A percentile compares a stretch with the other conserved stretches of the same genome.
Conservation (phyloP, 2,113 vertebrate genomes). For the Tauraco erythrolophus region DNA sequence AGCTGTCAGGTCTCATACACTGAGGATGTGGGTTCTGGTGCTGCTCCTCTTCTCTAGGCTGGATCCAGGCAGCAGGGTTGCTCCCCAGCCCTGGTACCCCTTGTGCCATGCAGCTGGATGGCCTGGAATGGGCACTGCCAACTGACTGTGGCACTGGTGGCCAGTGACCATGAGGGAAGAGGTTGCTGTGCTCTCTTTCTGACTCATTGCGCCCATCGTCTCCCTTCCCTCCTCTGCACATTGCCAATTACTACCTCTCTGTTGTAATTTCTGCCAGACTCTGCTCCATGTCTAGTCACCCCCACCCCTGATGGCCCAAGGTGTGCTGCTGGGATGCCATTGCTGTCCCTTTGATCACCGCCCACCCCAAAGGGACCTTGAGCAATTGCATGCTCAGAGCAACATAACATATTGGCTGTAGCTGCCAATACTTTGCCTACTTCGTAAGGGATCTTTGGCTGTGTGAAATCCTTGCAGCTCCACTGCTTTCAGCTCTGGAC, state of each 20-base stretch:
- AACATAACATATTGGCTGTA: not conserved
- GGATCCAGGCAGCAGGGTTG: not conserved
- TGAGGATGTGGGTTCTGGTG: not conserved
- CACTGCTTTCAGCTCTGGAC: not conserved
- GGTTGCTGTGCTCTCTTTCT: not conserved
- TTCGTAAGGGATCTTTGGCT: not conserved
- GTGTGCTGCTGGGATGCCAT: not conserved
- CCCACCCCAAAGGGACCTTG: not conserved
- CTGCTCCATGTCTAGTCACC: not conserved
- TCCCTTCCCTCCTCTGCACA: not conserved
- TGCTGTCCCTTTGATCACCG: not conserved
- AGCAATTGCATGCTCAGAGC: not conserved
- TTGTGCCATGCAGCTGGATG: rapidly evolving
- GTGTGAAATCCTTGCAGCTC: not conserved
- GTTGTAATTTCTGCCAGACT: not conserved
- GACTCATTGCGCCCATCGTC: not conserved
- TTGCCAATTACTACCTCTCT: not conserved
- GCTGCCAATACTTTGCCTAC: not conserved
- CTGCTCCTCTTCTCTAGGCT: not conserved
- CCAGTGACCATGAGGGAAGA: rapidly evolving
- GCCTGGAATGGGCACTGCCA: rapidly evolving
- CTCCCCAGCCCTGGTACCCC: not conserved
- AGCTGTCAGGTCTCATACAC: rapidly evolving
- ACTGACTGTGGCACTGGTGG: not conserved
- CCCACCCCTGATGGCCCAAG: not conserved